Conservation (phyloP, 2,888 invertebrate species). For the Leptinotarsa haldemani region DNA sequence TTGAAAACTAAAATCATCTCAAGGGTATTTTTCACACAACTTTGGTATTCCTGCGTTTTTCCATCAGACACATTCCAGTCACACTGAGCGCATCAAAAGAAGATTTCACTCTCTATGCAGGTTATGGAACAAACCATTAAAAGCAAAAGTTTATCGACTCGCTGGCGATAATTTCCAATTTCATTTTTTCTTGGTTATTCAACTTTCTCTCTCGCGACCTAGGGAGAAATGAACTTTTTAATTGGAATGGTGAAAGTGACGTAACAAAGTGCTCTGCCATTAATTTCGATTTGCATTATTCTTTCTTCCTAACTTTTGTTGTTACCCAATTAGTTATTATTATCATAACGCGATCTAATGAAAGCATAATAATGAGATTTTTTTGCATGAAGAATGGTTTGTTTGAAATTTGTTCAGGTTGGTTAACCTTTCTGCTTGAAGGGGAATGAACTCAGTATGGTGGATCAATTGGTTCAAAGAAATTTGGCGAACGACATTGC, state of each 20-base stretch:
- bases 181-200: slow-evolving; percentile 29
- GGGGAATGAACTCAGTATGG: neutral
- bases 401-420: neutral
- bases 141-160: slow-evolving; percentile 17
- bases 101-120: slow-evolving; percentile 5
- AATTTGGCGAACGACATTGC: neutral
- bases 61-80: neutral
- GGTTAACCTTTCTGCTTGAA: neutral
- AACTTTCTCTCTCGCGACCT: slow-evolving; percentile 41
- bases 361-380: slow-evolving; percentile 10
- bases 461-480: neutral
- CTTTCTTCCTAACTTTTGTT: slow-evolving; percentile 33
- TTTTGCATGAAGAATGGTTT: slow-evolving; percentile 8
- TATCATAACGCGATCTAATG: slow-evolving; percentile 19
- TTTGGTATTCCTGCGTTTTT: neutral
- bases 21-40: neutral
- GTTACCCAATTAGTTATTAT: slow-evolving; percentile 27
- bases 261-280: slow-evolving; percentile 46
- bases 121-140: slow-evolving; percentile 7
- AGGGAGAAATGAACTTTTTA: slow-evolving; percentile 51
- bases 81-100: neutral
- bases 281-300: slow-evolving; percentile 45
- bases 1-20: no score
- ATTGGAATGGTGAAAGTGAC: slow-evolving; percentile 57
- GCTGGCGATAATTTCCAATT: slow-evolving; percentile 19